Evolutionary conservation across 2,888 invertebrate species (phyloP), one percentile per base, ranked within the genome.

Genomic region (Cantharis flavilabris): DNA sequence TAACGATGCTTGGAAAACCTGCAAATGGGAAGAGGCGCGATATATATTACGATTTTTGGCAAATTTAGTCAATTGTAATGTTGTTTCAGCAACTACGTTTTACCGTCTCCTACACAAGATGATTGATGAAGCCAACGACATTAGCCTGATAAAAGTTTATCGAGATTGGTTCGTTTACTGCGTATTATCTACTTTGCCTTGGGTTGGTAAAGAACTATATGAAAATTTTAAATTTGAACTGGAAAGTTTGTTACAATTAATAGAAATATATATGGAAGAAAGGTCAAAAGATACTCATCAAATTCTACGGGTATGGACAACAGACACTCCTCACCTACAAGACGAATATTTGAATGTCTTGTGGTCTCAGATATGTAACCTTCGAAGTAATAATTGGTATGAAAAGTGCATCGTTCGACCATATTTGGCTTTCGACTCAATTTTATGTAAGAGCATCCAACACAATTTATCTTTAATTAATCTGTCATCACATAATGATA

Each of bases 11-110:
- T 88, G 98, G 73, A 98, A 98, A 87, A 90, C 91, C 26, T 95
- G 96, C 78, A 95, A 96, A 86, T 98, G 98, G 97, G 96, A 97
- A 84, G 92, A 94, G 1, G 98, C 98, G 0, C 90, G 94, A 81
- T 96, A 96, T 86, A 93, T 97, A 79, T 90, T 99, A 1, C 91
- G 98, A 79, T 99, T 99, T 87, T 91, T 99, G 76, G 95, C 98
- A 0, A 99, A 99, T 89, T 90, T 99, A 81, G 98, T 98, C 0
- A 99, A 99, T 88, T 98, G 98, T 84, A 97, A 98, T 86, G 99
- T 99, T 5, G 91, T 99, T 78, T 97, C 98, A 65, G 96, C 97
- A 3, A 94, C 95, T 11, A 98, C 98, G 9, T 89, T 99, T 72
- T 88, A 99, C 82, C 95, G 96, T 83, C 89, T 99, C 78, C 91